A percentile compares a stretch with the other conserved stretches of the same genome.
phyloP scores from a whole-genome alignment of 2,888 invertebrate species.

The Litoditis marina region DNA sequence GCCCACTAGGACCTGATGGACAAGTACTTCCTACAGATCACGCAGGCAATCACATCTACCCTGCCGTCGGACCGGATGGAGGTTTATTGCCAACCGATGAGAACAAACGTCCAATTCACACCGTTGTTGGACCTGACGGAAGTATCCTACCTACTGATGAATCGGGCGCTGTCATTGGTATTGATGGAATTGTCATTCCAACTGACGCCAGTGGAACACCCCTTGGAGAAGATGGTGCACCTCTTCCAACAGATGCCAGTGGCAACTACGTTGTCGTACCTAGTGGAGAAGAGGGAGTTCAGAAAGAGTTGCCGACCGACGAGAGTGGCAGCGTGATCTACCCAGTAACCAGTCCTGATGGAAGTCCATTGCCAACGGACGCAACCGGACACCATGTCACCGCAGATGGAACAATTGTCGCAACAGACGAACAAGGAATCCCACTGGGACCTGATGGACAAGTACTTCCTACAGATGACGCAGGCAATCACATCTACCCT shows the following conservation, averaged over 20 bases:
- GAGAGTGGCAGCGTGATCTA: constrained; percentile 27
- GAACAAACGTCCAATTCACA: constrained; percentile 19
- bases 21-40: constrained; percentile 32
- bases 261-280: constrained; percentile 23
- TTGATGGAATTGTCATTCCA: constrained; percentile 23
- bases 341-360: constrained; percentile 24
- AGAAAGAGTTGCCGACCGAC: constrained; percentile 34
- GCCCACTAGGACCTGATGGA: constrained; percentile 27
- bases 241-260: constrained; percentile 31
- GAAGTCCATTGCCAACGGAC: constrained; percentile 25
- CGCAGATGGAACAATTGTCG: constrained; percentile 10
- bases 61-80: constrained; percentile 36
- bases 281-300: constrained; percentile 6
- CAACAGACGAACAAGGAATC: constrained; percentile 13
- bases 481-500: constrained; percentile 29
- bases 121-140: constrained; percentile 28
- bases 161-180: constrained; percentile 14
- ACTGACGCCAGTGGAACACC: constrained; percentile 20
- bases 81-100: constrained; percentile 28
- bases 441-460: constrained; percentile 17
- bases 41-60: constrained; percentile 30
- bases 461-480: constrained; percentile 34
- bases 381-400: constrained; percentile 5
- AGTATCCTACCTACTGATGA: constrained; percentile 25
- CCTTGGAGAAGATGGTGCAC: constrained; percentile 27